Base-by-base conservation (phyloP, 2,888 invertebrate species). In the Hetaerina titia region DNA sequence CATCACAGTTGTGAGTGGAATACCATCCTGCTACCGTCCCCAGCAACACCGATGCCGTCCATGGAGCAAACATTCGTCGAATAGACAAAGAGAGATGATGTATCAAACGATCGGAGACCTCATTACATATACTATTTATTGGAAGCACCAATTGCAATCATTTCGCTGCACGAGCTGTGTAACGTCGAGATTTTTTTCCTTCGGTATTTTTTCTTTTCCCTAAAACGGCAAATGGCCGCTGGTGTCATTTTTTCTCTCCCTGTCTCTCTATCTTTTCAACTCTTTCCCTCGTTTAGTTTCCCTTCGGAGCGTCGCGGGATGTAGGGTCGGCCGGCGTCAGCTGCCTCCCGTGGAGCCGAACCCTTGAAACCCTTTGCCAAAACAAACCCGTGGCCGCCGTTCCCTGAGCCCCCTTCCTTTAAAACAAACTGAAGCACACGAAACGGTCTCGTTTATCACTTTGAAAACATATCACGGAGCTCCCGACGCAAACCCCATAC, bases 151-250 rank as follows among this genome's bases (percentile, higher is more conserved):
- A 45, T 45, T 45, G 45, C 45, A 45, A 45, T 45, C 45, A 45
- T 45, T 45, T 45, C 45, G 45, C 45, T 45, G 45, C 4, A 45
- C 45, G 45, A 45, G 45, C 45, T 45, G 45, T 45, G 45, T 45
- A 45, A 45, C 4, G 45, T 45, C 45, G 45, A 45, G 45, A 45
- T 45, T 45, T 45, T 45, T 1, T 45, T 45, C 4, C 45, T 45
- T 45, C 45, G 45, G 4, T 45, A 45, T 81, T 81, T 11, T 81
- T 81, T 31, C n/a, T 22, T 17, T 69, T 8, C 69, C 22, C n/a
- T 11, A 81, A 22, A 81, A 81, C 81, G 81, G 81, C 81, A 81
- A 81, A 81, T 81, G 81, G 81, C 81, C 31, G 31, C 81, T 31
- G 81, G 31, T 2, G 22, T 5, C 81, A 31, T 13, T 81, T 25